Conservation (phyloP, 2,797 vertebrate species). For the Carapus acus region DNA sequence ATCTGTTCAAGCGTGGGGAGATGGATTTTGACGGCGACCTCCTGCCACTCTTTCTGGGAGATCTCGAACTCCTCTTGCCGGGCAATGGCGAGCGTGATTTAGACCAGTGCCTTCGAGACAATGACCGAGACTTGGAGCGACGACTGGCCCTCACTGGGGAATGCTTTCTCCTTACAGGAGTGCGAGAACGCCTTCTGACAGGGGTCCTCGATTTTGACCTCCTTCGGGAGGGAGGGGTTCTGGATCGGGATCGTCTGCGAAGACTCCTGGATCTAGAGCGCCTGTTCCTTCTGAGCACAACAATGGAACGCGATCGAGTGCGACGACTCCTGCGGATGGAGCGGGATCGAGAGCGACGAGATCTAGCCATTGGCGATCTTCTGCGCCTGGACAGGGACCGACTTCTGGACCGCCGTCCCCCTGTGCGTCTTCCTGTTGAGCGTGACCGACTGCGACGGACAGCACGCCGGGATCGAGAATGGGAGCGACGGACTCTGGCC, state of each 20-base stretch:
- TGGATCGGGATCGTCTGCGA: slow-evolving; percentile 63
- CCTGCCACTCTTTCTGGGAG: slow-evolving; percentile 47
- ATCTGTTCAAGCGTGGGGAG: slow-evolving; percentile 48
- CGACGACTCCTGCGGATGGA: slow-evolving; percentile 61
- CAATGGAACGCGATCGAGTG: slow-evolving; percentile 70
- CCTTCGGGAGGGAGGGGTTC: slow-evolving; percentile 58
- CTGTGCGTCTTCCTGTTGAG: slow-evolving; percentile 54
- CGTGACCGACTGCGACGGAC: slow-evolving; percentile 63
- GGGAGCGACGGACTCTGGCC: slow-evolving; percentile 53
- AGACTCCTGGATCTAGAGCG: slow-evolving; percentile 64
- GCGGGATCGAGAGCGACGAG: slow-evolving; percentile 66
- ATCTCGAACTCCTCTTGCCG: slow-evolving; percentile 56
- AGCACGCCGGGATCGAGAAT: slow-evolving; percentile 65
- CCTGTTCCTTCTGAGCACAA: slow-evolving; percentile 60
- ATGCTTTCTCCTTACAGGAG: slow-evolving; percentile 56
- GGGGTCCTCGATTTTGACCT: slow-evolving; percentile 74
- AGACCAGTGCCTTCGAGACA: slow-evolving; percentile 57
- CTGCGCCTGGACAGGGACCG: slow-evolving; percentile 64
- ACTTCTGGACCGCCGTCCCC: slow-evolving; percentile 69
- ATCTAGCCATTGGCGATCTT: slow-evolving; percentile 64
- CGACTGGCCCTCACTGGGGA: slow-evolving; percentile 53
- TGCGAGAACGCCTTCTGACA: slow-evolving; percentile 63
- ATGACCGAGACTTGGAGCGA: slow-evolving; percentile 64
- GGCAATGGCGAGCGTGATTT: slow-evolving; percentile 51
- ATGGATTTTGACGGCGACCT: slow-evolving; percentile 61